Evolutionary conservation across 2,113 vertebrate species (phyloP), one percentile per base, ranked within the genome.

Genomic region (Nannospalax galili): DNA sequence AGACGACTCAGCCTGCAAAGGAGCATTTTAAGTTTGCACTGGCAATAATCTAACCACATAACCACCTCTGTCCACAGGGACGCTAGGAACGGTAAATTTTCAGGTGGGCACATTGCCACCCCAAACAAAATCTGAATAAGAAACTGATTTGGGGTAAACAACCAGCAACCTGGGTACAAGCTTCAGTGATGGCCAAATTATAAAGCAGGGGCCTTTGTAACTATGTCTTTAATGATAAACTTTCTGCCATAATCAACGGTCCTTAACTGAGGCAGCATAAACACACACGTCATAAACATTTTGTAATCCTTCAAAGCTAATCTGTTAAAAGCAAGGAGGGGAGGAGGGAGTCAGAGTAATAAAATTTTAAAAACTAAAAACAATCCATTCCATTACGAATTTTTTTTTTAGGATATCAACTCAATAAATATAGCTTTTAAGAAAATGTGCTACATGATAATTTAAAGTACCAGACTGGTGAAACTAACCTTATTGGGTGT

Each of bases 181-280:
- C 84, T 96, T 95, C 69, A 26, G 73, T 78, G 86, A 74, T 78
- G 94, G 88, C 24, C 56, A 92, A 90, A 81, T 93, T 86, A 60
- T 35, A 93, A 91, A 95, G 81, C 42, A 7, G 30, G n/a, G 19
- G 7, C 45, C 69, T 93, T 86, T 64, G 64, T 60, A 88, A 81
- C 88, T 64, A 52, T 42, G 48, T 94, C 77, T 93, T 88, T 70
- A 72, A 84, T 37, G 84, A 82, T 79, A 82, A 94, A 94, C 15
- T 72, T 24, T 79, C 70, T 56, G 10, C 73, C 62, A 37, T 56
- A 88, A 95, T 88, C 48, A 95, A 86, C 16, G 77, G 40, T 56
- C 19, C 69, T 75, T 89, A 60, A 80, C 80, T 79, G 48, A 91
- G 91, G 70, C 60, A 93, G 45, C 90, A 84, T 78, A 97, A 95